Evolutionary conservation across 2,113 vertebrate species (phyloP), one percentile per base, ranked within the genome.

Genomic region (Eurystomus gularis): DNA sequence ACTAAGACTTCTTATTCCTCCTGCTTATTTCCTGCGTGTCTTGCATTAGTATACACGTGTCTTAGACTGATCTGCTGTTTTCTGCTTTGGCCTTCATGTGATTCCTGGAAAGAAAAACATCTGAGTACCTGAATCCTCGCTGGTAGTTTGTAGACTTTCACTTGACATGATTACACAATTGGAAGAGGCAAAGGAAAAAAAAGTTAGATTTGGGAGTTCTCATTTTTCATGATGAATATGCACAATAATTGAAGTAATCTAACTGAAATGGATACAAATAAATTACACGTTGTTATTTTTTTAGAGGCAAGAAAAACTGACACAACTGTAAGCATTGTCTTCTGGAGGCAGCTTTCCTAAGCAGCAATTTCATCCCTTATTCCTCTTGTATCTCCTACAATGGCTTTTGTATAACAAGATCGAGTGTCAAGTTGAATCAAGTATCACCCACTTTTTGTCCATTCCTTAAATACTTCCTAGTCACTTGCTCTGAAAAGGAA

Each of bases 401-500:
- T 57, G 88, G 29, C 40, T 83, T 93, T 75, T 88, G 55, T 93
- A 29, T 71, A 90, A 82, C 60, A 86, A 94, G 64, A n/a, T 64
- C 77, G 60, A 42, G 48, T 68, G 64, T 94, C 78, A 90, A 94
- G 51, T 35, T 90, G 86, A 84, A 93, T 87, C 83, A 80, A 14
- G 86, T 88, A 90, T 81, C 55, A 92, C 25, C 15, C 76, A 68
- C 40, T 90, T 92, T 91, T 80, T 66, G 55, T 62, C 54, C 33
- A 48, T 86, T 48, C 46, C 42, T 93, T 75, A 77, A 80, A 86
- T 58, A 83, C 35, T 86, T 46, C 70, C 87, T 81, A 92, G 85
- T 88, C 82, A 49, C 39, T 93, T 88, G 33, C 33, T 86, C 79
- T 78, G 84, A 71, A 86, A 88, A 88, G 60, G 24, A 96, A 92